Conservation (phyloP, 2,113 vertebrate genomes). For the Amazona guildingii region DNA sequence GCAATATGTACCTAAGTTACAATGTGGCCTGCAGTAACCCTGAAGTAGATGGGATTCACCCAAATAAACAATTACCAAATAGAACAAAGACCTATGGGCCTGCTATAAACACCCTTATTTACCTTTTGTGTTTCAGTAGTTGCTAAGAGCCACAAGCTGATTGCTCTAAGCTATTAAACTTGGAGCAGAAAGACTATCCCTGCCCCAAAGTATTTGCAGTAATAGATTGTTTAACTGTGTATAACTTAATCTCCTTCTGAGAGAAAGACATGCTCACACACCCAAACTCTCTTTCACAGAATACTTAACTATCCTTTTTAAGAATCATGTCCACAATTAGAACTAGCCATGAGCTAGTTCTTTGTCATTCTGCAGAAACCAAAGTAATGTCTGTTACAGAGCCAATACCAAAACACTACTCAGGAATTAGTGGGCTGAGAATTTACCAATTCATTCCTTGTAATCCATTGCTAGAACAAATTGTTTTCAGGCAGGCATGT, state of each 20-base stretch:
- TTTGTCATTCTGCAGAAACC: background rate
- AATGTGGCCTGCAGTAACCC: conserved; percentile 13
- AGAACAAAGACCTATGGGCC: background rate
- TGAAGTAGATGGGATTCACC: background rate
- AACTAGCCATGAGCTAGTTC: background rate
- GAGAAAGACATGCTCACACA: background rate
- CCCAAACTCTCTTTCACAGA: background rate
- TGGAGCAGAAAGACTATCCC: background rate
- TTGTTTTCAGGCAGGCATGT: background rate
- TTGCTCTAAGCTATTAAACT: conserved; percentile 27
- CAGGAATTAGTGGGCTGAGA: background rate
- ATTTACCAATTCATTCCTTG: background rate
- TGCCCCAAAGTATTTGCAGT: conserved; percentile 1
- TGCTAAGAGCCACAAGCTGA: conserved; percentile 17
- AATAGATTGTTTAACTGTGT: background rate
- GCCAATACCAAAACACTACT: background rate
- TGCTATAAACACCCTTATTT: conserved; percentile 27
- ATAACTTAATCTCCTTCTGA: background rate
- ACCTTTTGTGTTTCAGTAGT: conserved; percentile 28
- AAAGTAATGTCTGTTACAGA: background rate
- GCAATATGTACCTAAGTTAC: background rate
- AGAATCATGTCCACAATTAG: background rate
- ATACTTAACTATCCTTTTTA: background rate
- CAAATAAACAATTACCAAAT: conserved; percentile 19
- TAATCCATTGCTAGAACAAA: background rate